These are phyloP conservation scores for Arenaria interpres DNA, from an alignment of 2,113 vertebrate genomes.

Conservation along the genomic window DNA sequence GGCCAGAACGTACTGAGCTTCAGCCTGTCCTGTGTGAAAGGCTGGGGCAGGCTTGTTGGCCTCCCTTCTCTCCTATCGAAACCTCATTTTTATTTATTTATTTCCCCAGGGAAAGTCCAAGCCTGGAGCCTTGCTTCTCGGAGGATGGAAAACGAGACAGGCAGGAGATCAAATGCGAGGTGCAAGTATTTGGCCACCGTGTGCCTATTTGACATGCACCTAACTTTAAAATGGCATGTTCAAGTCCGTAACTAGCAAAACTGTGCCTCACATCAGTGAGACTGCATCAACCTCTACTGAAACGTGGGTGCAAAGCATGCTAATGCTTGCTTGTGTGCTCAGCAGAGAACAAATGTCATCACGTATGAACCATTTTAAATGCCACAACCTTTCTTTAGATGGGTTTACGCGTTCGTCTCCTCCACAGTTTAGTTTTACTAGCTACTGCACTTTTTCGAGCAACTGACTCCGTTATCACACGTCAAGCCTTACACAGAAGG, in stretches of 20 bases:
- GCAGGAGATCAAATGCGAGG: background rate
- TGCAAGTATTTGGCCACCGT: background rate
- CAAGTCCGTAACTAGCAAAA: background rate
- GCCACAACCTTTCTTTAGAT: background rate
- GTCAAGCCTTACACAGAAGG: background rate
- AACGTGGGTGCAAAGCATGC: background rate
- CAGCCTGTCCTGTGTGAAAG: background rate
- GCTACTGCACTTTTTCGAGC: background rate
- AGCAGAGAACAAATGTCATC: background rate
- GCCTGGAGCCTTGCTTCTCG: background rate
- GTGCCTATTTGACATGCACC: background rate
- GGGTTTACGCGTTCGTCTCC: rapidly evolving
- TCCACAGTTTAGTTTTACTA: background rate
- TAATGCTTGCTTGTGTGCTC: background rate
- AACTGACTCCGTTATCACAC: background rate
- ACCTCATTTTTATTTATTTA: background rate
- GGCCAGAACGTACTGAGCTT: background rate
- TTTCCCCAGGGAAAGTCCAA: background rate
- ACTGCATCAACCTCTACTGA: background rate
- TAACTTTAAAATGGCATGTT: background rate
- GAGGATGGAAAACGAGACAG: background rate
- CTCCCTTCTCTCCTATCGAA: background rate
- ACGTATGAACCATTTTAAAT: background rate
- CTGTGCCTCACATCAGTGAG: background rate
- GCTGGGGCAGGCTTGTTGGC: background rate